Evolutionary conservation across 2,888 invertebrate species (phyloP).

Genomic region (Clitarchus hookeri): DNA sequence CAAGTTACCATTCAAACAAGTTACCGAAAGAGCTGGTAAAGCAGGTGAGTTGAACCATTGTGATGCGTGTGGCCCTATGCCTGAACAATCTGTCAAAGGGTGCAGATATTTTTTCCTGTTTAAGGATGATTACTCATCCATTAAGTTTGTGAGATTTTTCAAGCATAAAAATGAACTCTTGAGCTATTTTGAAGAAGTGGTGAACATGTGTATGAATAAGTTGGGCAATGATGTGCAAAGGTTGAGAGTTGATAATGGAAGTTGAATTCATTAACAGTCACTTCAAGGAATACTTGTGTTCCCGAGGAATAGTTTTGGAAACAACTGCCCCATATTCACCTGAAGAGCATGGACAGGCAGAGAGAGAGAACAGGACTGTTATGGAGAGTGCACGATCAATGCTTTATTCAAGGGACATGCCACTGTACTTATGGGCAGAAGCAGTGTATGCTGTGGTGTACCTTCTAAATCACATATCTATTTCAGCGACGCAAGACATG

Average conservation of each 20-base stretch:
- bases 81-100: neutral
- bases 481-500: neutral
- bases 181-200: neutral
- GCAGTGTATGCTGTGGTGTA: neutral
- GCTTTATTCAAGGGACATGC: neutral
- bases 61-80: neutral
- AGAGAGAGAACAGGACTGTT: neutral
- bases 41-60: too few species aligned
- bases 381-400: neutral
- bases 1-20: too few species aligned
- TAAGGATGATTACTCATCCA: neutral
- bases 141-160: constrained; percentile 3
- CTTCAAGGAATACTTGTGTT: neutral
- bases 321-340: neutral
- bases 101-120: neutral
- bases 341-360: neutral
- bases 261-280: neutral
- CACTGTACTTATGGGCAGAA: neutral
- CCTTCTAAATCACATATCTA: neutral
- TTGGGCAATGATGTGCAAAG: neutral
- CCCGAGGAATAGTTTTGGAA: neutral
- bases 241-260: neutral
- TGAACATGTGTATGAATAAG: neutral
- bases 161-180: neutral
- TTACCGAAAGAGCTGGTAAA: too few species aligned